Percentiles rank a stretch among this genome's conserved stretches.
Evolutionary conservation across 37 sponge, comb jelly and placozoan species (phyloP).

Genomic region (Aphrocallistes beatrix): DNA sequence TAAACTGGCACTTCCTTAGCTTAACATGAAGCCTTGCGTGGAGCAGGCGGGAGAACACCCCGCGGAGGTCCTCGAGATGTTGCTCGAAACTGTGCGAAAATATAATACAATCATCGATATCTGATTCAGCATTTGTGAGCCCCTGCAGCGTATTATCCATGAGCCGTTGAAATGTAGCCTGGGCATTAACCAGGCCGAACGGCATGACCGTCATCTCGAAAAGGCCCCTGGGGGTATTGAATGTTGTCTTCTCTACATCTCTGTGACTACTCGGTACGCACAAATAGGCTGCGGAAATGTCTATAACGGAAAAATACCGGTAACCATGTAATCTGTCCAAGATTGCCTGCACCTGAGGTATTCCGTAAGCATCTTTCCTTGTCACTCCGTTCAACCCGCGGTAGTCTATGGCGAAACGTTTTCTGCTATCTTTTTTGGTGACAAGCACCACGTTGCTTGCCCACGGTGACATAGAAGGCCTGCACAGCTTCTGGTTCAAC

Average conservation of each 20-base stretch:
- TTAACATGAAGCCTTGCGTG: conserved; percentile 20
- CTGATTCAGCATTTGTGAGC: background rate
- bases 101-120: conserved; percentile 23
- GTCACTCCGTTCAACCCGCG: background rate
- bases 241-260: conserved; percentile 12
- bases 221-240: conserved; percentile 20
- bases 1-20: conserved; percentile 24
- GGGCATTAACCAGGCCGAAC: conserved; percentile 16
- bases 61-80: too few species aligned
- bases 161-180: conserved; percentile 21
- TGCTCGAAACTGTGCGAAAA: background rate
- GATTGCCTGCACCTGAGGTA: conserved; percentile 6
- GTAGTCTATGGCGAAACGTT: background rate
- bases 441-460: background rate
- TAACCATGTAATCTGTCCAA: background rate
- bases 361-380: conserved; percentile 15
- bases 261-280: background rate
- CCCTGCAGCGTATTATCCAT: background rate
- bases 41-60: background rate
- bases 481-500: background rate
- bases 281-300: conserved; percentile 23
- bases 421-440: background rate
- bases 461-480: background rate
- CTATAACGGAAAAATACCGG: background rate
- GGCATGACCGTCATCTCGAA: conserved; percentile 5